Conservation (phyloP, 64 coral and sea anemone species). For the Hydrozoanthus tunicans region DNA sequence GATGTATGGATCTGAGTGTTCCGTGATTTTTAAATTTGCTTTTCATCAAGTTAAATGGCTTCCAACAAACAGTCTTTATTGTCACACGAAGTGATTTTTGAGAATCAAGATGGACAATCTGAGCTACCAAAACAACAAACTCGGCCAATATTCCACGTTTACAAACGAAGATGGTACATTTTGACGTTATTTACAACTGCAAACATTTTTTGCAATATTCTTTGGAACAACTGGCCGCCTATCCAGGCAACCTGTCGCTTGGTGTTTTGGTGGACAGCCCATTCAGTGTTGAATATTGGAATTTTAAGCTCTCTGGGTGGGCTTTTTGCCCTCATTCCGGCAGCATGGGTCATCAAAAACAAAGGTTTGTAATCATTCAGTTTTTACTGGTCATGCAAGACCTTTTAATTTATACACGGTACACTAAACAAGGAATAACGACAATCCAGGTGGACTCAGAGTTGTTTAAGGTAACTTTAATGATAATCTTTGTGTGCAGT, state of each 20-base stretch:
- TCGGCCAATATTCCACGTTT: conserved; percentile 12
- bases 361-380: conserved; percentile 9
- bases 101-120: background rate
- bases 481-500: too few relatives aligned
- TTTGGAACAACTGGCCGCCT: conserved; percentile 67
- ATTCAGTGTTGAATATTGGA: background rate
- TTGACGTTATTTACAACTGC: conserved; percentile 45
- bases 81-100: background rate
- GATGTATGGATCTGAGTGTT: too few relatives aligned
- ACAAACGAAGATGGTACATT: conserved; percentile 73
- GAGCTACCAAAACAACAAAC: background rate
- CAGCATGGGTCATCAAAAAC: conserved; percentile 15
- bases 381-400: too few relatives aligned
- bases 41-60: too few relatives aligned
- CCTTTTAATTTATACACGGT: too few relatives aligned
- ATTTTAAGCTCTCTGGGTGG: conserved; percentile 12
- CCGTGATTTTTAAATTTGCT: too few relatives aligned
- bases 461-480: too few relatives aligned
- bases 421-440: too few relatives aligned
- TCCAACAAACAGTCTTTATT: background rate
- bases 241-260: conserved; percentile 59
- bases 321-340: background rate
- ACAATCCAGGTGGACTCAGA: too few relatives aligned
- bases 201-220: conserved; percentile 34
- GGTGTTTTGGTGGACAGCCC: conserved; percentile 64